Base-by-base conservation (phyloP, 2,888 invertebrate genomes). In the Leucoma salicis region DNA sequence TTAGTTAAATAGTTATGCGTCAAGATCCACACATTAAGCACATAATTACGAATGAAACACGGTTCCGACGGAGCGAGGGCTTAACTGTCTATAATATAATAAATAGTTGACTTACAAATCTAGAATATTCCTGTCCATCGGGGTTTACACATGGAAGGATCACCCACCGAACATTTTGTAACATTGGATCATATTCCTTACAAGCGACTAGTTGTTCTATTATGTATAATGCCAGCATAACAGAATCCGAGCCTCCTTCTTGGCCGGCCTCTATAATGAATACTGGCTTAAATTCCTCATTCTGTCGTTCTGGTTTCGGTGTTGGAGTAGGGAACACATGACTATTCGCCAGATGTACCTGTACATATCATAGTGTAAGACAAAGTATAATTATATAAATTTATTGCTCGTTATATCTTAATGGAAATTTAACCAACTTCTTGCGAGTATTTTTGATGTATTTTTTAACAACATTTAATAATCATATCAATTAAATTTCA, bases 201-300 rank as follows among this genome's bases (percentile, higher is more conserved):
- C 88, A 88, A 0, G 78, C 82, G 0, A 79, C 60, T 33, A 88
- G 57, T 42, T 86, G 84, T 28, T 86, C 77, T 11, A 88, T 75
- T 1, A 86, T 1, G 39, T 49, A 79, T 2, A 88, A 43, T 0
- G 80, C 83, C 13, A 88, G 46, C 3, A 53, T 63, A 0, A 82
- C 78, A 0, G 86, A 45, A 12, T 76, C 74, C 0, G 58, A 31
- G 0, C 83, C 83, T 0, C 70, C 85, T 24, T 71, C 66, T 50
- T 86, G 87, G 0, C 87, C 87, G 8, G 86, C 86, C 0, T 88
- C 88, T 35, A 88, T 54, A 1, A 87, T 31, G n/a, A 88, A 68
- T 1, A 75, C 55, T 0, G 84, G 82, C 28, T 64, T 71, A n/a
- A 28, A 0, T 0, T 52, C 37, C 0, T 60, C 52, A 0, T 31